Conservation (phyloP, 2,888 invertebrate species). For the Ormyrus pomaceus region DNA sequence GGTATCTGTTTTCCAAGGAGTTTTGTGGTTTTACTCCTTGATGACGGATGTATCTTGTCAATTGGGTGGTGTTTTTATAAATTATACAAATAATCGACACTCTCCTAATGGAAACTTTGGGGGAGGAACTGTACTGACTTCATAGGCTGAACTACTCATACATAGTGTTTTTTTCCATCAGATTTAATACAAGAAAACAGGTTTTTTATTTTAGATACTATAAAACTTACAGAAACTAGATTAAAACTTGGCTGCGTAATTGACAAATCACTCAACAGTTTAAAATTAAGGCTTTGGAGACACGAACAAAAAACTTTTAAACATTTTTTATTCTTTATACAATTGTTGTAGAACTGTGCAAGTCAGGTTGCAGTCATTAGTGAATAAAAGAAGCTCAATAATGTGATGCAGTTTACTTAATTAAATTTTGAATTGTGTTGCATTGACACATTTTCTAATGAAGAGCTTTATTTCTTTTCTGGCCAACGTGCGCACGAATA, state of each 20-base stretch:
- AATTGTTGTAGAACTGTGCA: conserved; percentile 56
- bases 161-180: conserved; percentile 45
- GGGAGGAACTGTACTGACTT: conserved; percentile 63
- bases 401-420: conserved; percentile 57
- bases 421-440: conserved; percentile 52
- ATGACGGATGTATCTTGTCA: conserved; percentile 62
- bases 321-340: conserved; percentile 51
- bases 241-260: conserved; percentile 46
- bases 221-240: conserved; percentile 49
- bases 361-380: conserved; percentile 55
- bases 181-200: conserved; percentile 52
- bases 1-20: conserved; percentile 61
- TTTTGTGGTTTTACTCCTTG: conserved; percentile 69
- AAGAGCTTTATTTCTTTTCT: conserved; percentile 53
- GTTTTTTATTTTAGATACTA: conserved; percentile 53
- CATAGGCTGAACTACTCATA: conserved; percentile 58
- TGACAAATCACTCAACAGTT: conserved; percentile 48
- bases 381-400: conserved; percentile 55
- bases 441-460: conserved; percentile 48
- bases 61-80: conserved; percentile 66
- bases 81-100: conserved; percentile 61
- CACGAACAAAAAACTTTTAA: conserved; percentile 47
- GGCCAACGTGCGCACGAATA: conserved; percentile 34
- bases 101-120: conserved; percentile 61
- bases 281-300: conserved; percentile 45